Conservation (phyloP, 2,888 invertebrate genomes). For the Linyphia triangularis region DNA sequence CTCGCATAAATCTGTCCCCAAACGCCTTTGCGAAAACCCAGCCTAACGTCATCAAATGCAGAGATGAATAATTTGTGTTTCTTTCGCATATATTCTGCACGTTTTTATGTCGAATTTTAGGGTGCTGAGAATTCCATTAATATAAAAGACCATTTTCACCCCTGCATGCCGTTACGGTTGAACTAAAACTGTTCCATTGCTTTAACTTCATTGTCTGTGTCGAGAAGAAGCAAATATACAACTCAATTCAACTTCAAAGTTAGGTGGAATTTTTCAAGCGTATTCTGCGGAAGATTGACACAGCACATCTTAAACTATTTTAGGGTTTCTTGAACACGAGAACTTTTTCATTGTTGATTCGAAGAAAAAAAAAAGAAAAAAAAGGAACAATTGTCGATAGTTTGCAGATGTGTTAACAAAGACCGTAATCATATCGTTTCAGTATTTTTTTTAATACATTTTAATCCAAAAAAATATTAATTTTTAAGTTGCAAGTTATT, state of each 20-base stretch:
- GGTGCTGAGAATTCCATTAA: constrained; percentile 39
- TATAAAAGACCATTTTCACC: constrained; percentile 50
- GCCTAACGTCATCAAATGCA: neutral
- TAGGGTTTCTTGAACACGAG: too few species aligned
- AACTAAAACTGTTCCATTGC: neutral
- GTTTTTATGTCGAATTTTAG: neutral
- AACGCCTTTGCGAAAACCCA: constrained; percentile 7
- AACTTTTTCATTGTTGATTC: too few species aligned
- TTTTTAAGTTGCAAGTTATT: too few species aligned
- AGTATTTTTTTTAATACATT: too few species aligned
- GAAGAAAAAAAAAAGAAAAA: too few species aligned
- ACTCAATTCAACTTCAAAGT: neutral
- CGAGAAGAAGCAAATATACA: neutral
- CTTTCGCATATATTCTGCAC: neutral
- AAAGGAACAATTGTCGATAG: too few species aligned
- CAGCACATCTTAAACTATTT: too few species aligned
- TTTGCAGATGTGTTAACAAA: too few species aligned
- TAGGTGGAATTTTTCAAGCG: neutral
- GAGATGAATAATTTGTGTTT: neutral
- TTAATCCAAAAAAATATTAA: too few species aligned
- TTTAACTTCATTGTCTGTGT: constrained; percentile 9
- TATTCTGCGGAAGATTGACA: neutral
- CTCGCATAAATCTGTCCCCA: constrained; percentile 6
- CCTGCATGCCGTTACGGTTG: constrained; percentile 27
- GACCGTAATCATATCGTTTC: too few species aligned